phyloP scores from a whole-genome alignment of 2,113 vertebrate genomes.

The Cettia cetti region DNA sequence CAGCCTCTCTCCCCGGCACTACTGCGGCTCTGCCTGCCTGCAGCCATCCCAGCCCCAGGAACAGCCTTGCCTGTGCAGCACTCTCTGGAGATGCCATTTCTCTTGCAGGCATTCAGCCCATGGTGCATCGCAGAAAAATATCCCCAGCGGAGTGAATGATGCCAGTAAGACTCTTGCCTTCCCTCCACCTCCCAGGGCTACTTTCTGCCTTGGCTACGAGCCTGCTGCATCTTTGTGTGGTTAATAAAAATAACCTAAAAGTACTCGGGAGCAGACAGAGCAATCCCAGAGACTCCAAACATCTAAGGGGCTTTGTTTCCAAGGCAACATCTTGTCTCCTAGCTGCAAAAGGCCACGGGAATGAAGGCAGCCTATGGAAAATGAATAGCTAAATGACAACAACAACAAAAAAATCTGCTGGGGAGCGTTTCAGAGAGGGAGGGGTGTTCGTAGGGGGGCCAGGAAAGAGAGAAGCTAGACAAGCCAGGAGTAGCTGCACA shows the following conservation, averaged over 20 bases:
- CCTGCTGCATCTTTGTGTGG: conserved; percentile 48
- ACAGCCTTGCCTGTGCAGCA: not conserved
- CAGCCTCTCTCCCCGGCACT: not conserved
- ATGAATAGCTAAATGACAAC: conserved; percentile 61
- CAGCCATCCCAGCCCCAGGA: not conserved
- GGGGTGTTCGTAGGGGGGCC: not conserved
- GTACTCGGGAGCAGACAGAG: conserved; percentile 33
- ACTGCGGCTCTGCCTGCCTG: not conserved
- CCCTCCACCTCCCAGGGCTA: conserved; percentile 12
- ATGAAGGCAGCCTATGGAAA: conserved; percentile 74
- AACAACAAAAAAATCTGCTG: conserved; percentile 46
- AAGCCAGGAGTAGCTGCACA: not conserved
- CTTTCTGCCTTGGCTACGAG: conserved; percentile 9
- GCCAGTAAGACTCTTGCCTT: not conserved
- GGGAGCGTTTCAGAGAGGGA: not conserved
- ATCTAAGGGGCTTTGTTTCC: conserved; percentile 74
- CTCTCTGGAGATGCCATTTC: not conserved
- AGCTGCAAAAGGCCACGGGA: conserved; percentile 69
- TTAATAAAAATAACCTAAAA: conserved; percentile 54
- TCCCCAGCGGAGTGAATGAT: fast-evolving
- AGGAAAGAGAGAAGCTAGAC: not conserved
- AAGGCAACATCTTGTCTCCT: conserved; percentile 76
- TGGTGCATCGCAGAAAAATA: not conserved
- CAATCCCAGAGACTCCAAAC: conserved; percentile 63
- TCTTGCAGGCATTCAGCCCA: not conserved